A percentile compares a stretch with the other conserved stretches of the same genome.
phyloP scores from a whole-genome alignment of 2,797 vertebrate genomes.

The Esox masquinongy region DNA sequence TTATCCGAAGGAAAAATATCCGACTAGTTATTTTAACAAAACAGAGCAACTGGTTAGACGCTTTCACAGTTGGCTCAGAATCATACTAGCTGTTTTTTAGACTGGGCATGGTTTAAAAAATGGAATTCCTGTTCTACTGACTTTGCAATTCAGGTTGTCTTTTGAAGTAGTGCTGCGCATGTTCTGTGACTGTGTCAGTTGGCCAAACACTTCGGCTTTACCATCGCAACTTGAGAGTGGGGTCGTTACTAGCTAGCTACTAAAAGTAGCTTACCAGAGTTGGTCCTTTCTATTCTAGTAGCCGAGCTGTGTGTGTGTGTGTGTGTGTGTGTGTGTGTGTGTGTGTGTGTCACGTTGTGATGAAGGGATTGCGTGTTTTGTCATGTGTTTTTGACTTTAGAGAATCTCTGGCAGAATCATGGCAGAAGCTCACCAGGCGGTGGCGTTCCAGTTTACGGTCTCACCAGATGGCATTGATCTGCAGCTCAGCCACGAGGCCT shows the following conservation, averaged over 20 bases:
- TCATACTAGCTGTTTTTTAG: not conserved
- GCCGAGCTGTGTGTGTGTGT: not conserved
- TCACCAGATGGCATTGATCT: slow-evolving; percentile 93
- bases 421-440: slow-evolving; percentile 99
- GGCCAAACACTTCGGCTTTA: not conserved
- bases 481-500: slow-evolving; percentile 92
- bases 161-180: not conserved
- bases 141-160: not conserved
- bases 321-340: no score
- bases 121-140: not conserved
- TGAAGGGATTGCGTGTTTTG: not conserved
- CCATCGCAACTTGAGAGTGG: not conserved
- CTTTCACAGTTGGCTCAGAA: not conserved
- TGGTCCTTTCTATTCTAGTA: not conserved
- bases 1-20: not conserved
- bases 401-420: slow-evolving; percentile 62
- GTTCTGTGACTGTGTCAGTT: not conserved
- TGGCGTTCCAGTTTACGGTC: slow-evolving; percentile 96
- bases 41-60: not conserved
- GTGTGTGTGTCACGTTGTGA: not conserved
- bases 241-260: not conserved
- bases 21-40: not conserved
- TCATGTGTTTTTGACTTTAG: not conserved
- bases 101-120: no score
- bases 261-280: not conserved